A percentile compares a stretch with the other conserved stretches of the same genome.
These are phyloP conservation scores for Lasiurus cinereus DNA, from an alignment of 2,113 vertebrate genomes.

Conservation along the genomic window DNA sequence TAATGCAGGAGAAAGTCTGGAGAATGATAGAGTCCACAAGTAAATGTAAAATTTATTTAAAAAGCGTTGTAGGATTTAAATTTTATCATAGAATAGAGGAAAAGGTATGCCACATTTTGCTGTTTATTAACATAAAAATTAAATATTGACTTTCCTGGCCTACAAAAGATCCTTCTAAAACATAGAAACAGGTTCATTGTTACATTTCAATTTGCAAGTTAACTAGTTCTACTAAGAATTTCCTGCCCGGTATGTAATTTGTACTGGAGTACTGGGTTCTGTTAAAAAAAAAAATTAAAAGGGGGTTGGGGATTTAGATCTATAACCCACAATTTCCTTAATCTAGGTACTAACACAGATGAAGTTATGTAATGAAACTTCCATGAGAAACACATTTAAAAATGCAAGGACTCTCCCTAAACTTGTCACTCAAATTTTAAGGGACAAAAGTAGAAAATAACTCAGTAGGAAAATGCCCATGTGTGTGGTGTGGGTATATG, in stretches of 20 bases:
- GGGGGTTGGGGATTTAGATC: neutral
- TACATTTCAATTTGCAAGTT: neutral
- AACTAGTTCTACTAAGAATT: neutral
- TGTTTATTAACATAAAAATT: neutral
- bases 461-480: neutral
- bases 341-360: neutral
- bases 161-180: neutral
- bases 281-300: neutral
- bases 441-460: neutral
- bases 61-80: constrained; percentile 11
- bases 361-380: neutral
- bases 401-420: neutral
- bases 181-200: neutral
- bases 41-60: neutral
- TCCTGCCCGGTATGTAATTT: neutral
- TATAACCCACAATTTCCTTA: neutral
- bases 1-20: neutral
- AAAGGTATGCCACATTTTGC: neutral
- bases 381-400: neutral
- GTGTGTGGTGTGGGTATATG: neutral
- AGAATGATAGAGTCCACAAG: neutral
- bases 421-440: neutral
- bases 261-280: neutral
- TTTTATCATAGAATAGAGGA: neutral
- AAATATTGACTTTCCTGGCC: neutral